phyloP scores from a whole-genome alignment of 1,140 invertebrate genomes.

The Tetragonula clypearis region DNA sequence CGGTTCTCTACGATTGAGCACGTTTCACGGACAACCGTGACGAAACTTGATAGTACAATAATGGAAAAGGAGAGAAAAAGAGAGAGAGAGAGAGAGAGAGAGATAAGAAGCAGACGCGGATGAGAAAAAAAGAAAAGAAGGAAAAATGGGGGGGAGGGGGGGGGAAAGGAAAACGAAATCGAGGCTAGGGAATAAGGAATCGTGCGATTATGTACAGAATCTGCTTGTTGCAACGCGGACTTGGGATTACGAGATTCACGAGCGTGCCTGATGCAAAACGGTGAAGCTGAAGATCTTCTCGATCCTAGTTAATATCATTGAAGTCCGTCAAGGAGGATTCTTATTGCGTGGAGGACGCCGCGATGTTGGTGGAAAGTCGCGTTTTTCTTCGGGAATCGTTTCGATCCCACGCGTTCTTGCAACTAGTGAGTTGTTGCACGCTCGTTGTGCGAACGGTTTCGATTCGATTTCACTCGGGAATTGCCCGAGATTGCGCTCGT shows the following conservation, averaged over 20 bases:
- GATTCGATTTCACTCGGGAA: conserved; percentile 58
- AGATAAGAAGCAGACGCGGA: too few relatives aligned
- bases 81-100: not conserved
- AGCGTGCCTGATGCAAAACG: conserved; percentile 7
- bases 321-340: conserved; percentile 33
- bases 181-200: conserved; percentile 22
- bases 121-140: too few relatives aligned
- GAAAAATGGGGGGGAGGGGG: too few relatives aligned
- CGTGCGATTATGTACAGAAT: conserved; percentile 48
- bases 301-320: conserved; percentile 65
- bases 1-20: conserved; percentile 33
- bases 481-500: conserved; percentile 35
- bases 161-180: conserved; percentile 28
- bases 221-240: conserved; percentile 20
- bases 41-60: conserved; percentile 27
- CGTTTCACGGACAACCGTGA: conserved; percentile 44
- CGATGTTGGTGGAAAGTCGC: conserved; percentile 5
- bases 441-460: conserved; percentile 29
- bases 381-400: conserved; percentile 19
- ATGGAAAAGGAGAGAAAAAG: not conserved
- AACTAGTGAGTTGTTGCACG: conserved; percentile 8
- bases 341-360: conserved; percentile 11
- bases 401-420: conserved; percentile 45
- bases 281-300: conserved; percentile 20
- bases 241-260: conserved; percentile 44